Evolutionary conservation across 2,113 vertebrate species (phyloP).

Genomic region (Podarcis muralis): DNA sequence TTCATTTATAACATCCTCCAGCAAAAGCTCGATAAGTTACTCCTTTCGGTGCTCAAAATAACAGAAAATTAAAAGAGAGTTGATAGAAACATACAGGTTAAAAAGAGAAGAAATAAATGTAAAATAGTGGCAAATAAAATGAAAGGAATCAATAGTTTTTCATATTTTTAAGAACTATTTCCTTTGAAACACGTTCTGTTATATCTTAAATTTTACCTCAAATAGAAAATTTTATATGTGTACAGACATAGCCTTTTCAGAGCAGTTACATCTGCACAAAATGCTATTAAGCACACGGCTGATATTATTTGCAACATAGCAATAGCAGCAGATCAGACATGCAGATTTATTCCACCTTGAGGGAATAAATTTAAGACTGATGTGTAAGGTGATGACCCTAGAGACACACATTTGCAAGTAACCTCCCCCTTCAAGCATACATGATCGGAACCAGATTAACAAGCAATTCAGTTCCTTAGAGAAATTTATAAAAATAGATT

Average conservation of each 20-base stretch:
- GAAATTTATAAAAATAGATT: not conserved
- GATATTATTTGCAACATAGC: too few species aligned
- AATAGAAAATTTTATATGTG: not conserved
- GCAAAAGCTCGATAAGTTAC: conserved; percentile 99
- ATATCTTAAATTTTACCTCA: not conserved
- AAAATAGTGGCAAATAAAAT: not conserved
- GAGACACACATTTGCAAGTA: not conserved
- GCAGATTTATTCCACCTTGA: not conserved
- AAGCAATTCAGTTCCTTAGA: not conserved
- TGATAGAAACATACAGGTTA: conserved; percentile 59
- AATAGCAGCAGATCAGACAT: not conserved
- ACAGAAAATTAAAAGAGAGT: conserved; percentile 64
- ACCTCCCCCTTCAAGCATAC: too few species aligned
- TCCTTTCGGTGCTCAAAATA: conserved; percentile 94
- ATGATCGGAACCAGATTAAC: not conserved
- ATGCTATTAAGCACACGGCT: not conserved
- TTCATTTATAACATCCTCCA: conserved; percentile 99
- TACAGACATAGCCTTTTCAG: not conserved
- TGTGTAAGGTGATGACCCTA: not conserved
- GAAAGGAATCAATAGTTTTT: not conserved
- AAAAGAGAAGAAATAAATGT: conserved; percentile 15
- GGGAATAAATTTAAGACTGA: not conserved
- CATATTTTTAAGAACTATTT: not conserved
- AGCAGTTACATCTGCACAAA: not conserved
- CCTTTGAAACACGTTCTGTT: not conserved